Evolutionary conservation across 1,140 invertebrate species (phyloP).

Genomic region (Plectus sambesii): DNA sequence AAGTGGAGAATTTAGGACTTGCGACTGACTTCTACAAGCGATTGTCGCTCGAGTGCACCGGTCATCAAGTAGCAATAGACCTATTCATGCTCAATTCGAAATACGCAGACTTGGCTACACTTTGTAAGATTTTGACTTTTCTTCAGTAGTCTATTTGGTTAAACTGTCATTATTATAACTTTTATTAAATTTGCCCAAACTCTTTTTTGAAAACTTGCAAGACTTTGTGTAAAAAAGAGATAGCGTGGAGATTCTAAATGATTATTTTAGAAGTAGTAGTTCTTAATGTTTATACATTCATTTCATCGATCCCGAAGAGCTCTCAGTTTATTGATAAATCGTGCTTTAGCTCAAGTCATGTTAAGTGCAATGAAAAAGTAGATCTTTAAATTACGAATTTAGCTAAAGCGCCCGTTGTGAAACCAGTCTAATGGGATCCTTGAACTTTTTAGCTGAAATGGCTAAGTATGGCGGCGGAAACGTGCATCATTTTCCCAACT

Average conservation of each 20-base stretch:
- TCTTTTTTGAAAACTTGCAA: no score
- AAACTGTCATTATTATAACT: conserved; percentile 1
- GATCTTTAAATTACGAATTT: no score
- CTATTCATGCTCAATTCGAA: conserved; percentile 83
- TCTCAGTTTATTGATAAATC: conserved; percentile 9
- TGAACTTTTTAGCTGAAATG: conserved; percentile 48
- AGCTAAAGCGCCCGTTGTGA: no score
- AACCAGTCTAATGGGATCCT: conserved; percentile 3
- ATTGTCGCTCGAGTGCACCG: conserved; percentile 84
- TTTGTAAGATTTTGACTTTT: conserved; percentile 65
- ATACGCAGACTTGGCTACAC: conserved; percentile 81
- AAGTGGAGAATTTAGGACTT: conserved; percentile 60
- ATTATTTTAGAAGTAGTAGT: no score
- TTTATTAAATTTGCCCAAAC: no score
- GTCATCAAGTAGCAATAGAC: conserved; percentile 88
- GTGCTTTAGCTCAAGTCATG: no score
- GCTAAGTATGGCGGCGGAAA: conserved; percentile 89
- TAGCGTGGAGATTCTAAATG: no score
- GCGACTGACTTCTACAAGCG: conserved; percentile 97
- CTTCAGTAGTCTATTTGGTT: conserved; percentile 10
- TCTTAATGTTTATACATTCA: no score
- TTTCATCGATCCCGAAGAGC: neutral
- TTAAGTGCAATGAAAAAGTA: no score
- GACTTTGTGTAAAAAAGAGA: no score
- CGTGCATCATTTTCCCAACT: conserved; percentile 81